Evolutionary conservation across 2,113 vertebrate species (phyloP).

Genomic region (Sinosuthora webbiana): DNA sequence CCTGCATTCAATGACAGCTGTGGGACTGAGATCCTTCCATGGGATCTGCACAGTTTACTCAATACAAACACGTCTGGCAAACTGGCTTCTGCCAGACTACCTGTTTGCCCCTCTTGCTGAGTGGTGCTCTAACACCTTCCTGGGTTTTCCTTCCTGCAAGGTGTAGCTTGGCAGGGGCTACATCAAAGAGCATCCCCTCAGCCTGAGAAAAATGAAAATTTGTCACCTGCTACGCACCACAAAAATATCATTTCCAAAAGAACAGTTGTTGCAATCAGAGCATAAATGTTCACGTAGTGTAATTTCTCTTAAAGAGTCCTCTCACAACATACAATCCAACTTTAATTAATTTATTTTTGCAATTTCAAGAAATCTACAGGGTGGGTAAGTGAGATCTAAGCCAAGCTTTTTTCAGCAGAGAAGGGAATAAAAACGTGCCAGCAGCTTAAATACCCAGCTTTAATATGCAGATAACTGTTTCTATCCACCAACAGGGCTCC

Average conservation of each 20-base stretch:
- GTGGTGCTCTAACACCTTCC: neutral
- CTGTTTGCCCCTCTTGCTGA: neutral
- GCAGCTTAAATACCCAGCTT: neutral
- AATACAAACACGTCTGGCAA: neutral
- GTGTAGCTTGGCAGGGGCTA: neutral
- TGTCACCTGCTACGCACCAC: neutral
- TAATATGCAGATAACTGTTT: neutral
- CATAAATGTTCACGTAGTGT: neutral
- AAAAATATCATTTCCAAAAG: neutral
- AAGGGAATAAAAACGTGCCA: neutral
- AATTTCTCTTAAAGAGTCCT: neutral
- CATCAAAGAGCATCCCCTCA: neutral
- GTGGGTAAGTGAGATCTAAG: neutral
- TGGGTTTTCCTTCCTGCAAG: neutral
- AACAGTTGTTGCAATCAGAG: neutral
- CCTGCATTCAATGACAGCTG: neutral
- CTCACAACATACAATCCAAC: neutral
- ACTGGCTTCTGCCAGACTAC: neutral
- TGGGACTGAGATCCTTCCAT: neutral
- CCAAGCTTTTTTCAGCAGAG: neutral
- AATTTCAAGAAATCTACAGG: neutral
- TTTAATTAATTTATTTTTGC: neutral
- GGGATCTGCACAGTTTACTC: neutral
- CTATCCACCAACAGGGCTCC: neutral
- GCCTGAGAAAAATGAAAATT: neutral